Conservation (phyloP, 2,797 vertebrate species). For the Labeo calbasu region DNA sequence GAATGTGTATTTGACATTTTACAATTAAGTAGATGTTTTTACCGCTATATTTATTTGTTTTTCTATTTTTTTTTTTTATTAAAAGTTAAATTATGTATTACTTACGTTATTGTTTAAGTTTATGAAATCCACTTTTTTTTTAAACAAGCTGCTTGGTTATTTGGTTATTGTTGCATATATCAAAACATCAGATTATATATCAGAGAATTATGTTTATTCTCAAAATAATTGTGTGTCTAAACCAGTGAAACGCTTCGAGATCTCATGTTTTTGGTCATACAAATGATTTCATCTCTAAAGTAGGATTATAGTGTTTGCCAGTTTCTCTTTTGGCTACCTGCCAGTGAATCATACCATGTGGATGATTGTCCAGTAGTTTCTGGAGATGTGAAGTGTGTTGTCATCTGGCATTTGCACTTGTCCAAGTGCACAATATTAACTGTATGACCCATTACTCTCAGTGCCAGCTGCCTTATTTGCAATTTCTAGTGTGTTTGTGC, state of each 20-base stretch:
- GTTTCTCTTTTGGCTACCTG: neutral
- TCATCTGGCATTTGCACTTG: slow-evolving; percentile 16
- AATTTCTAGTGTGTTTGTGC: neutral
- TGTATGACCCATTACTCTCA: neutral
- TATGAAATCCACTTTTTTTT: neutral
- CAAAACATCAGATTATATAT: neutral
- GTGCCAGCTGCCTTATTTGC: neutral
- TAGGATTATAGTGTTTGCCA: slow-evolving; percentile 20
- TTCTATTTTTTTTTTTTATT: neutral
- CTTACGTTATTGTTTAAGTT: neutral
- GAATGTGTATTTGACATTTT: neutral
- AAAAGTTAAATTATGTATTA: neutral
- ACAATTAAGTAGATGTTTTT: no score
- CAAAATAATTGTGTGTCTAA: neutral
- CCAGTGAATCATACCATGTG: slow-evolving; percentile 32
- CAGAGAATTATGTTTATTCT: neutral
- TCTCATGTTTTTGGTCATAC: neutral
- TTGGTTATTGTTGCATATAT: neutral
- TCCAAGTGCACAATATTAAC: slow-evolving; percentile 12
- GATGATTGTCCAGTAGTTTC: slow-evolving; percentile 12
- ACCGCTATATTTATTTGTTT: neutral
- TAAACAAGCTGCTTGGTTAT: neutral
- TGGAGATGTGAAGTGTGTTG: slow-evolving; percentile 24
- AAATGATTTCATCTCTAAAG: neutral
- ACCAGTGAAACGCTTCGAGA: neutral